These are phyloP conservation scores for Physeter macrocephalus DNA, from an alignment of 2,113 vertebrate genomes.

Conservation along the genomic window DNA sequence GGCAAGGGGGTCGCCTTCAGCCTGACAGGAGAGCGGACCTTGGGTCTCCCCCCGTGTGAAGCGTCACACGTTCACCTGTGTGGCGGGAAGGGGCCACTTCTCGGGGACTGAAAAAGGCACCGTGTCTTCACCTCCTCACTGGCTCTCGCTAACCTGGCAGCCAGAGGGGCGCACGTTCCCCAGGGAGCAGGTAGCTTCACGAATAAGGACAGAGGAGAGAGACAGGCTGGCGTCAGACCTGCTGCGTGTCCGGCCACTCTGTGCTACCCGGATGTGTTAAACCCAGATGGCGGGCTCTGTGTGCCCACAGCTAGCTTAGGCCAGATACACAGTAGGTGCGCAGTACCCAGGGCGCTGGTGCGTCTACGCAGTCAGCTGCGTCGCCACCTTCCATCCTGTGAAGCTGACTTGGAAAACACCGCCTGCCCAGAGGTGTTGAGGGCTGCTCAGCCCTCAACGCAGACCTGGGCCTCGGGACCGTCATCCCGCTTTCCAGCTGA, in stretches of 20 bases:
- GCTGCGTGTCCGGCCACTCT: rapidly evolving
- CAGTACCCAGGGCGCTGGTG: no score
- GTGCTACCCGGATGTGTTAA: background rate
- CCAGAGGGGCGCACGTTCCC: background rate
- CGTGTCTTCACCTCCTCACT: rapidly evolving
- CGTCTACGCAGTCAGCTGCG: background rate
- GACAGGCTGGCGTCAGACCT: rapidly evolving
- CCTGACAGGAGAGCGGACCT: background rate
- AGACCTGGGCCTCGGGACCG: rapidly evolving
- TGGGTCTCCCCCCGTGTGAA: background rate
- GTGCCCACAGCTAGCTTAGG: rapidly evolving
- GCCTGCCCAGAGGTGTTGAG: rapidly evolving
- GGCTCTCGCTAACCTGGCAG: background rate
- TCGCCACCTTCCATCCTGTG: rapidly evolving
- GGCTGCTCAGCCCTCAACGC: background rate
- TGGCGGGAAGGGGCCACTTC: background rate
- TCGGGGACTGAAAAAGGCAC: background rate
- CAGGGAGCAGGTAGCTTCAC: rapidly evolving
- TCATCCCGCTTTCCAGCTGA: rapidly evolving
- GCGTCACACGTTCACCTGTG: background rate
- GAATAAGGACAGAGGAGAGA: background rate
- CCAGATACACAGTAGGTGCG: rapidly evolving
- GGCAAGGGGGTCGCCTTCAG: background rate
- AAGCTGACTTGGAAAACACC: rapidly evolving
- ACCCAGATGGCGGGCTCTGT: rapidly evolving